Base-by-base conservation (phyloP, 2,888 invertebrate species). In the Ennomos erosarius region DNA sequence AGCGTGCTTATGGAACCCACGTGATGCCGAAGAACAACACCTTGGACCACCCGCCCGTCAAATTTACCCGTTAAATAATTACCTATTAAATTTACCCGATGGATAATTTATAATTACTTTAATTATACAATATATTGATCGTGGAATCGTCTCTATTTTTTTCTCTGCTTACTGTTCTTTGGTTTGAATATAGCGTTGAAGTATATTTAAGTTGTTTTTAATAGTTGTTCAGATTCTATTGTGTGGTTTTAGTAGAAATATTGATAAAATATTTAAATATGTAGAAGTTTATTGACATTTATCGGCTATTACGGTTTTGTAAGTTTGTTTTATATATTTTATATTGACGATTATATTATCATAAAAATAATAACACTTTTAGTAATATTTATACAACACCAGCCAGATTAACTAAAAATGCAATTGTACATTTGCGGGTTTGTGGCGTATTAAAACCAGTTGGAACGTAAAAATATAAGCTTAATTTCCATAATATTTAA, bases 11-110 rank as follows among this genome's bases (percentile, higher is more conserved):
- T 9, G 10, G 35, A 46, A 39, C 44, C 53, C 45, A 50, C 54
- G 42, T 40, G 44, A 33, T 40, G 44, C 44, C 45, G 50, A 56
- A 58, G 45, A 57, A 36, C 51, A 40, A 42, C 49, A 13, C 50
- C 45, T 55, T 46, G 9, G 59, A 59, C 59, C 59, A 59, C 59
- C 59, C 59, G 59, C 59, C 59, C 59, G 59, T 55, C 39, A 50
- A 52, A 43, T 13, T 46, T 10, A 49, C 44, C 37, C 44, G 36
- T 43, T 36, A 35, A 50, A 50, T 53, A 58, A 58, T 53, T 53
- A 54, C 45, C 10, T 46, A 45, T 59, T 49, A 48, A 53, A 58
- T 13, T 53, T 38, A 54, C 43, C 12, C 52, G 45, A 45, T 50
- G 45, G 13, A 54, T 50, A 54, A 50, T 46, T 46, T 48, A 12